Evolutionary conservation across 2,797 vertebrate species (phyloP), one percentile per base, ranked within the genome.

Genomic region (Avahi laniger): DNA sequence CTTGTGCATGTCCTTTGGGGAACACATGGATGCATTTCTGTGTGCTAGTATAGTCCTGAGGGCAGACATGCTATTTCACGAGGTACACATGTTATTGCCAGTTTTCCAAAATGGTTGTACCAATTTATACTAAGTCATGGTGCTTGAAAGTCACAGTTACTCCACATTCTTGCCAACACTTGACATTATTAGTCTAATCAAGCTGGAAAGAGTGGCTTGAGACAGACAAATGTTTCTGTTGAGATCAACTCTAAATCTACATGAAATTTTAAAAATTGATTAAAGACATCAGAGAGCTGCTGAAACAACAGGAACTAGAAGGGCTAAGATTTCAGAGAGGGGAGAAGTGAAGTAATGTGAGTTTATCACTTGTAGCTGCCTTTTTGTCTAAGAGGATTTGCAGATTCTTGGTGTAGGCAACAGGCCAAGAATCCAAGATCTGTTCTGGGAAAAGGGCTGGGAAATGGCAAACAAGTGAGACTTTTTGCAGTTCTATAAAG

Each of bases 91-190:
- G 15, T 83, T 82, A 85, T 73, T 54, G 18, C 18, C 59, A 59
- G 24, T 82, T 96, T 97, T 93, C 48, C 61, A 67, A 89, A 92
- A 82, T 20, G 7, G 30, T 88, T 73, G 48, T 38, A 90, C 14
- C 70, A 81, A 41, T 94, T 88, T 38, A 69, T 43, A 69, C 80
- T 78, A 15, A 30, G 38, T 30, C 69, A 26, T 38, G 75, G 2
- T 4, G 7, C 4, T 4, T 43, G 14, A 38, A 81, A 80, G 41
- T 61, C 41, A 3, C 15, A 13, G 28, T 89, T n/a, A 11, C 15
- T 82, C 79, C 35, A 24, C 17, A 30, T 86, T 88, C 33, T 81
- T 75, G 38, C 35, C 76, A 85, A 35, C 13, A n/a, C 12, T 43
- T 33, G 17, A 7, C 26, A 54, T 76, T 78, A 67, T 76, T 83